phyloP scores from a whole-genome alignment of 2,797 vertebrate genomes.

The Choloepus didactylus region DNA sequence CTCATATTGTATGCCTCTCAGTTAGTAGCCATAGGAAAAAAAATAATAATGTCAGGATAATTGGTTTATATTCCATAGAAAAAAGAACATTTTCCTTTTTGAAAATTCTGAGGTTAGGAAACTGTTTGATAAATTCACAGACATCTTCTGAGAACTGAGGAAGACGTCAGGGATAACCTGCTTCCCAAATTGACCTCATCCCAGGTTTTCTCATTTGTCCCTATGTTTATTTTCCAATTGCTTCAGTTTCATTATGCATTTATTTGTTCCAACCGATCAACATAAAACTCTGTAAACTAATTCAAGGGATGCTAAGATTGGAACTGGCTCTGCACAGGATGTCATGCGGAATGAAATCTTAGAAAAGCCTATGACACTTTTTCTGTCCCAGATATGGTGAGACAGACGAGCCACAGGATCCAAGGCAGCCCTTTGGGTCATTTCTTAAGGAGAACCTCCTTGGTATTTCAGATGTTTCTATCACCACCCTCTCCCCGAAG shows the following conservation, averaged over 20 bases:
- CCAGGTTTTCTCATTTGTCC: neutral
- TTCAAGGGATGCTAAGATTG: neutral
- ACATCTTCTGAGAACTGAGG: neutral
- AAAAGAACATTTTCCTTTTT: neutral
- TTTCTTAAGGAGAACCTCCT: neutral
- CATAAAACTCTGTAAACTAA: neutral
- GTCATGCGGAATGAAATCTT: neutral
- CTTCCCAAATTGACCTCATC: neutral
- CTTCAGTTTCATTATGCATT: neutral
- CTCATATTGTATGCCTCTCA: neutral
- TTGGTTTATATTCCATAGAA: neutral
- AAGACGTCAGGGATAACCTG: neutral
- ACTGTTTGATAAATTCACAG: neutral
- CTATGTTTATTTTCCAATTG: neutral
- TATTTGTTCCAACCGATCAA: neutral
- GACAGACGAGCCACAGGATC: neutral
- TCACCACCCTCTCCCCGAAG: neutral
- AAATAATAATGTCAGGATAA: neutral
- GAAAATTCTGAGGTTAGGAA: neutral
- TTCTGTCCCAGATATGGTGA: neutral
- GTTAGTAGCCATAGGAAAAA: neutral
- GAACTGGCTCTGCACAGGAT: neutral
- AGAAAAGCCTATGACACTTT: neutral
- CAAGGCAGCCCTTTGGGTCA: neutral
- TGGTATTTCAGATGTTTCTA: neutral